A percentile compares a stretch with the other conserved stretches of the same genome.
These are phyloP conservation scores for Paralvinella palmiformis DNA, from an alignment of 1,140 invertebrate species.

Conservation along the genomic window DNA sequence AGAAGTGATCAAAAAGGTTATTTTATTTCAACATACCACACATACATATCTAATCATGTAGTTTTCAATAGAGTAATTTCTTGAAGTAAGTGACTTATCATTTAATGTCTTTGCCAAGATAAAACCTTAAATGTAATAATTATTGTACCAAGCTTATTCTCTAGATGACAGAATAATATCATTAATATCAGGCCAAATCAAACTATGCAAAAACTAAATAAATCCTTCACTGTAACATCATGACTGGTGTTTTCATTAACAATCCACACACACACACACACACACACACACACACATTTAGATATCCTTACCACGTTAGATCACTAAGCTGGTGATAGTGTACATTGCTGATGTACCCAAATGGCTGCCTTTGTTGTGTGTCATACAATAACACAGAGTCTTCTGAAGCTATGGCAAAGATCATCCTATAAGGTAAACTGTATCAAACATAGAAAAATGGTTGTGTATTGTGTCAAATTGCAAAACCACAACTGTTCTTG, in stretches of 20 bases:
- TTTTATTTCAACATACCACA: no score
- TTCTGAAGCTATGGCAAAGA: constrained; percentile 85
- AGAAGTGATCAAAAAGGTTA: no score
- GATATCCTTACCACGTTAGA: constrained; percentile 67
- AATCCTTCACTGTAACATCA: neutral
- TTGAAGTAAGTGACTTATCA: no score
- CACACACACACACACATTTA: neutral
- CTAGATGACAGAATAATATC: neutral
- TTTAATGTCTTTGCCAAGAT: no score
- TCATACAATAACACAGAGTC: constrained; percentile 83
- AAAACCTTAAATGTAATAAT: no score
- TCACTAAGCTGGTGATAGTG: constrained; percentile 91
- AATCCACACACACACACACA: neutral
- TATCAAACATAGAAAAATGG: constrained; percentile 45
- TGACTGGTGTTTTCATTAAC: neutral
- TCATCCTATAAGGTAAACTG: constrained; percentile 71
- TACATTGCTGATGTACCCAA: constrained; percentile 81
- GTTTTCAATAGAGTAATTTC: no score
- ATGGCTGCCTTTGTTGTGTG: constrained; percentile 78
- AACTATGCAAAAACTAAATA: neutral
- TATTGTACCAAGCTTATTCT: no score
- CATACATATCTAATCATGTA: no score
- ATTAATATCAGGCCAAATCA: neutral
- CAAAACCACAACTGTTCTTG: neutral
- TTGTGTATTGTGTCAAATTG: neutral